These are phyloP conservation scores for Xestia ashworthii DNA, from an alignment of 2,888 invertebrate species.

Conservation along the genomic window DNA sequence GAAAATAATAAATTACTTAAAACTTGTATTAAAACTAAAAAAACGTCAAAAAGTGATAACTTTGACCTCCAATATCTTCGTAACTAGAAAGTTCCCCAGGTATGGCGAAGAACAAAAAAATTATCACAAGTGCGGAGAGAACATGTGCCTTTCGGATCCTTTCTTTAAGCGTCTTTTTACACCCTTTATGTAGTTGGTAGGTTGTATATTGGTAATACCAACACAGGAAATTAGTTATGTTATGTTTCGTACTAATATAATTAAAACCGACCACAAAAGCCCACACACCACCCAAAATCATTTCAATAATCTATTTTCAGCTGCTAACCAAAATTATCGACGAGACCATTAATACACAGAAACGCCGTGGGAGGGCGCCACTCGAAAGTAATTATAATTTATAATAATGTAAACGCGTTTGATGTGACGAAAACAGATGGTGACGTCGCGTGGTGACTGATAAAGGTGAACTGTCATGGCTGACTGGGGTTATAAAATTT, in stretches of 20 bases:
- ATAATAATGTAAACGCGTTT: constrained; percentile 53
- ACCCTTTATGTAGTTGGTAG: too few relatives aligned
- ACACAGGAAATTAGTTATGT: background rate
- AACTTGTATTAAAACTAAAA: too few relatives aligned
- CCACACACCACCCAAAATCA: background rate
- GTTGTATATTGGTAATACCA: too few relatives aligned
- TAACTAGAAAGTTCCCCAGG: too few relatives aligned
- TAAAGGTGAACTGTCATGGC: constrained; percentile 58
- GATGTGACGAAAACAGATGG: constrained; percentile 61
- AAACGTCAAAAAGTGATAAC: too few relatives aligned
- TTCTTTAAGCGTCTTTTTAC: too few relatives aligned
- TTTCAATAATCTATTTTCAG: constrained; percentile 23
- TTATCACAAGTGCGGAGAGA: too few relatives aligned
- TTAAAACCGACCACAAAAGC: constrained; percentile 7
- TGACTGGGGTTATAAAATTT: constrained; percentile 33
- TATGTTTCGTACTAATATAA: background rate
- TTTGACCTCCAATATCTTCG: too few relatives aligned
- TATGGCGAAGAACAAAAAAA: too few relatives aligned
- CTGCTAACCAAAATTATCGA: constrained; percentile 41
- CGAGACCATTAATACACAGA: constrained; percentile 43
- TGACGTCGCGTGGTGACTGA: constrained; percentile 61
- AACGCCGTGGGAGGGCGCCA: constrained; percentile 64
- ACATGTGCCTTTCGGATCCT: too few relatives aligned
- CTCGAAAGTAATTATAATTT: constrained; percentile 52
- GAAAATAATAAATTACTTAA: too few relatives aligned